phyloP scores from a whole-genome alignment of 1,140 invertebrate species.

The Calosoma granatense region DNA sequence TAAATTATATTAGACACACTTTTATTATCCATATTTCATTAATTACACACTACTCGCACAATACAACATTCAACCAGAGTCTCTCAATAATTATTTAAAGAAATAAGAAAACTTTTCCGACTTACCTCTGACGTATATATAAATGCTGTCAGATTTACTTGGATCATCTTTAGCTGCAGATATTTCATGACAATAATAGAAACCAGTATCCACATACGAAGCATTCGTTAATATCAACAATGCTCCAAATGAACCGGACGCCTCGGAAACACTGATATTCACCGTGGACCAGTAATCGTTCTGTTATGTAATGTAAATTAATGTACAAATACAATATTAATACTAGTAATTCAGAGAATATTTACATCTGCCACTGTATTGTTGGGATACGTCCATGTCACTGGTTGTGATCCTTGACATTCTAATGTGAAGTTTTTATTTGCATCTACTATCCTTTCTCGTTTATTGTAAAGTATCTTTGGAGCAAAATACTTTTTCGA shows the following conservation, averaged over 20 bases:
- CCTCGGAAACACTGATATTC: not conserved
- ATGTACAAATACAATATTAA: constrained; percentile 11
- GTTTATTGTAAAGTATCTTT: constrained; percentile 35
- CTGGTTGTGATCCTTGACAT: constrained; percentile 37
- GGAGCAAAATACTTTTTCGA: constrained; percentile 23
- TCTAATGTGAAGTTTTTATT: constrained; percentile 38
- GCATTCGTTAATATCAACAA: constrained; percentile 37
- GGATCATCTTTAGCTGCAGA: constrained; percentile 35
- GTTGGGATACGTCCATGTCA: constrained; percentile 38
- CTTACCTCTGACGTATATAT: constrained; percentile 57
- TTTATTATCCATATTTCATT: constrained; percentile 4
- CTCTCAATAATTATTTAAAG: constrained; percentile 15
- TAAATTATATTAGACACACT: constrained; percentile 11
- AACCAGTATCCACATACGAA: constrained; percentile 25
- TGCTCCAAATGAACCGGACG: not conserved
- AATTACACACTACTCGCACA: too few relatives aligned
- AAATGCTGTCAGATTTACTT: constrained; percentile 40
- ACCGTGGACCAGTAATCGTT: not conserved
- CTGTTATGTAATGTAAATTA: constrained; percentile 14
- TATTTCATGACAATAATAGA: constrained; percentile 27
- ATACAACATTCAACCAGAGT: too few relatives aligned
- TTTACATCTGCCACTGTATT: constrained; percentile 15
- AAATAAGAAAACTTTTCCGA: constrained; percentile 14
- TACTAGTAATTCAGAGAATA: constrained; percentile 6
- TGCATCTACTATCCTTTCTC: constrained; percentile 36